phyloP scores from a whole-genome alignment of 2,113 vertebrate genomes.

The Oostethus manadensis region DNA sequence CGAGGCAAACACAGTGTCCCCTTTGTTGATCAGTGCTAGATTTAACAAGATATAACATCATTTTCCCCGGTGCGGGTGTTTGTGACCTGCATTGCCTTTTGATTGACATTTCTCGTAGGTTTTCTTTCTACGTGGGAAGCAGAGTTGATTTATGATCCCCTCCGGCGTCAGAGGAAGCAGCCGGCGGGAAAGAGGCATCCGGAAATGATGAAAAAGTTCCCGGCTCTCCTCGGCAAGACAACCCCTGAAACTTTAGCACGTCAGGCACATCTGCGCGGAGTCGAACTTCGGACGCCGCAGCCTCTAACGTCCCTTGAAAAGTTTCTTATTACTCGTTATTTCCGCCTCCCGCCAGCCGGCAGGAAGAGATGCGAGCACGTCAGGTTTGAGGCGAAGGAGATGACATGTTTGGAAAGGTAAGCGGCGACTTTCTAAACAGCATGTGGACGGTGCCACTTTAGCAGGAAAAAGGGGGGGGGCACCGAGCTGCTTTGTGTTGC shows the following conservation, averaged over 20 bases:
- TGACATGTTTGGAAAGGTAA: constrained; percentile 74
- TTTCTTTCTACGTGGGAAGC: constrained; percentile 14
- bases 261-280: constrained; percentile 19
- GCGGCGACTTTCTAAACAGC: constrained; percentile 11
- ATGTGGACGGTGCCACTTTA: neutral
- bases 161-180: constrained; percentile 26
- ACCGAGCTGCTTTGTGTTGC: neutral
- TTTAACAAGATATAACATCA: no score
- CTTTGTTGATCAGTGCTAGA: no score
- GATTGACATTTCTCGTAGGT: neutral
- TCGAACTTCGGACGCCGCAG: constrained; percentile 3
- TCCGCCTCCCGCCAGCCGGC: neutral
- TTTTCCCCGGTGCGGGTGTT: no score
- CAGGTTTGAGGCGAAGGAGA: constrained; percentile 53
- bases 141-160: constrained; percentile 9
- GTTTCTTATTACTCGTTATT: neutral
- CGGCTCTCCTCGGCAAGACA: constrained; percentile 16
- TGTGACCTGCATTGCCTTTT: no score
- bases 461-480: neutral
- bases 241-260: neutral
- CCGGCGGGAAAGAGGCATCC: constrained; percentile 69
- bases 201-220: constrained; percentile 83
- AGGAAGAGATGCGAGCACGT: constrained; percentile 45
- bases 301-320: neutral
- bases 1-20: no score